phyloP scores from a whole-genome alignment of 2,888 invertebrate genomes.

The Eucriotettix oculatus region DNA sequence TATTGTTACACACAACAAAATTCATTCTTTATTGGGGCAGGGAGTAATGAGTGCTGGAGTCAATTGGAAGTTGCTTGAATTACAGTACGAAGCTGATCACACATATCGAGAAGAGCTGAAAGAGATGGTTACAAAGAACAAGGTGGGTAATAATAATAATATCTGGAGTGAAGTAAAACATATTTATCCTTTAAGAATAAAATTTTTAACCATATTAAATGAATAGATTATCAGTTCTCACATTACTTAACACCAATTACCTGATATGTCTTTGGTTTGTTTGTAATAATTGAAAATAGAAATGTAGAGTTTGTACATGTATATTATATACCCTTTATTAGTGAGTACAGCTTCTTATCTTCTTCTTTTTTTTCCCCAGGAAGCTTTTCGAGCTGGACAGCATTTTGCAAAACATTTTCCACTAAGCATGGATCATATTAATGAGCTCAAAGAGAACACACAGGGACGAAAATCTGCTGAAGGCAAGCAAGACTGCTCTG shows the following conservation, averaged over 20 bases:
- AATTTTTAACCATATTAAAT: too few species aligned
- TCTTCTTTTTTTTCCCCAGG: constrained; percentile 18
- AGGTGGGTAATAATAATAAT: constrained; percentile 2
- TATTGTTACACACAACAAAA: neutral
- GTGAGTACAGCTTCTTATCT: too few species aligned
- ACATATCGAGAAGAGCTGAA: constrained; percentile 65
- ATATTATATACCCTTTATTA: too few species aligned
- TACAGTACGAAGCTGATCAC: constrained; percentile 70
- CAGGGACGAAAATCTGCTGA: neutral
- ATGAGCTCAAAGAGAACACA: constrained; percentile 1
- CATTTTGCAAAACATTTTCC: constrained; percentile 52
- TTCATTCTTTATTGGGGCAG: constrained; percentile 29
- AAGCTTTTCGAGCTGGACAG: constrained; percentile 41
- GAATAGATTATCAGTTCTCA: too few species aligned
- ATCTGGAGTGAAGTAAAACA: too few species aligned
- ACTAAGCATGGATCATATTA: constrained; percentile 24
- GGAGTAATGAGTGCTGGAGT: constrained; percentile 92
- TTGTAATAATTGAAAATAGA: too few species aligned
- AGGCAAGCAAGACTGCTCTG: too few species aligned
- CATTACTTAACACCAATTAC: too few species aligned
- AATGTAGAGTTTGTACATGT: too few species aligned
- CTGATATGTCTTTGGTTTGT: too few species aligned
- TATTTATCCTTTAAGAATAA: too few species aligned
- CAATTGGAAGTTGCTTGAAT: constrained; percentile 80
- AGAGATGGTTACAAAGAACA: constrained; percentile 71